Evolutionary conservation across 1,140 invertebrate species (phyloP), one percentile per base, ranked within the genome.

Genomic region (Octopus sinensis): DNA sequence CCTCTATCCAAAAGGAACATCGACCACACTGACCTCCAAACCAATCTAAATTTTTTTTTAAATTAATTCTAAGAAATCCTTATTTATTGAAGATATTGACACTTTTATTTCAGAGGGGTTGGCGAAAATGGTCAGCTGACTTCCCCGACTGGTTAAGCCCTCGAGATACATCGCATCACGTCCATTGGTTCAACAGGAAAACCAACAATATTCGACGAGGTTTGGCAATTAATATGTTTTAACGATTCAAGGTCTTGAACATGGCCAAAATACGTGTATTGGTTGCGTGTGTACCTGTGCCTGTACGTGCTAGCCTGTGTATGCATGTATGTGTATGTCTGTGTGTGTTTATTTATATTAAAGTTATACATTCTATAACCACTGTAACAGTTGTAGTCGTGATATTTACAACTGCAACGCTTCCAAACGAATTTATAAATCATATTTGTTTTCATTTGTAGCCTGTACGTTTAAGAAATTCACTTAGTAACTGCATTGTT

Each of bases 111-210:
- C 68, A 89, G 88, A 84, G 80, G 80, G 88, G 87, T 7, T 88
- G 88, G 88, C 73, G 84, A 53, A 89, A 89, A 80, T 89, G 88
- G 88, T 85, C 85, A 77, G 85, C 75, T 9, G 86, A 88, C 53
- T 85, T 87, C 53, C 88, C 88, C n/a, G 87, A 88, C 84, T 89
- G 88, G 88, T 87, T 87, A 81, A 88, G 88, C 10, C 84, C 84
- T 81, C 83, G 85, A 56, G 80, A 84, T 23, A 84, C 86, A n/a
- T 88, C 88, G 9, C 78, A 82, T 52, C 85, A 86, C 54, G 86
- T 88, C 12, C 88, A 89, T 85, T 89, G 88, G 88, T 87, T 86
- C 82, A 87, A 86, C 80, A 84, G 88, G 43, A 73, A 82, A 62
- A 83, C 81, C 12, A 84, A 88, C 75, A 86, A 84, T 6, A 87